A percentile compares a stretch with the other conserved stretches of the same genome.
phyloP scores from a whole-genome alignment of 2,888 invertebrate species.

The Ramazzottius varieornatus region DNA sequence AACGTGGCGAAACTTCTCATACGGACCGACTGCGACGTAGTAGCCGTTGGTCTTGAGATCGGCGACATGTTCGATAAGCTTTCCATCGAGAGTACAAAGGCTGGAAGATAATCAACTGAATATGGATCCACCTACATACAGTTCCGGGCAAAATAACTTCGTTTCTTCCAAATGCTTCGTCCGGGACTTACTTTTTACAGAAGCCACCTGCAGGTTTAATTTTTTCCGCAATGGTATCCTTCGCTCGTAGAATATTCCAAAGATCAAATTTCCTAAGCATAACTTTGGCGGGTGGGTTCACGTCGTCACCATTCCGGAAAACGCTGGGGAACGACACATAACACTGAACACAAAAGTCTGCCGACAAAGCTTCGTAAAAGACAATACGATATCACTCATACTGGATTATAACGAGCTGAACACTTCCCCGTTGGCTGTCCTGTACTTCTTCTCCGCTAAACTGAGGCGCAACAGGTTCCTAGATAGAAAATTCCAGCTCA shows the following conservation, averaged over 20 bases:
- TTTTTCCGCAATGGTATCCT: background rate
- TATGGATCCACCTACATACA: background rate
- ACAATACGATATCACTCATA: too few species aligned
- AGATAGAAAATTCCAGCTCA: too few species aligned
- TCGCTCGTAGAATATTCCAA: background rate
- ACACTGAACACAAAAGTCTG: background rate
- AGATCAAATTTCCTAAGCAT: background rate
- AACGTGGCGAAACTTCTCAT: background rate
- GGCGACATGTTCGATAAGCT: background rate
- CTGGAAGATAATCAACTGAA: background rate
- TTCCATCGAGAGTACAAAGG: background rate
- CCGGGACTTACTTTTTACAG: background rate
- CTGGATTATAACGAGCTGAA: too few species aligned
- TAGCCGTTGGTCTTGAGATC: background rate
- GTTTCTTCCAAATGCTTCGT: too few species aligned
- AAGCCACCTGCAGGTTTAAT: background rate
- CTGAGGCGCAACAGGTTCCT: too few species aligned
- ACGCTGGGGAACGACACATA: background rate
- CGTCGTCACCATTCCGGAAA: background rate
- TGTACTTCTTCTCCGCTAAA: too few species aligned
- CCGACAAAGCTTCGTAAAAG: too few species aligned
- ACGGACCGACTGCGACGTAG: background rate
- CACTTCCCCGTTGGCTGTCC: too few species aligned
- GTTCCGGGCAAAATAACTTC: too few species aligned
- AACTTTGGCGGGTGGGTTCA: background rate